Evolutionary conservation across 2,113 vertebrate species (phyloP), one percentile per base, ranked within the genome.

Genomic region (Eonycteris spelaea): DNA sequence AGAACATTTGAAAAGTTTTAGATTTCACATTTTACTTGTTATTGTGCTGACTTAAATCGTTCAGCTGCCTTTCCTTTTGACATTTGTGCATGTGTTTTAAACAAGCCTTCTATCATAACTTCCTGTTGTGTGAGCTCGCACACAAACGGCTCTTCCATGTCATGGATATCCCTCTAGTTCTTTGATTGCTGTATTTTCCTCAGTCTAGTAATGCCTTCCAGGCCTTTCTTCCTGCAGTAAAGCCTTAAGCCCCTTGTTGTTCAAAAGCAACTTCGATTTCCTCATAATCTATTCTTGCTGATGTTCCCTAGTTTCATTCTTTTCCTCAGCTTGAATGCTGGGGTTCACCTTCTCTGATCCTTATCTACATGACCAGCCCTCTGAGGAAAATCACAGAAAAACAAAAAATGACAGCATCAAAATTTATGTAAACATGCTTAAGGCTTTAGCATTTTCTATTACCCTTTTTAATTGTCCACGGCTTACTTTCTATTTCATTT

Each of bases 1-100:
- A 87, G 65, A 91, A 59, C 59, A 63, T 92, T 96, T 84, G 94
- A 65, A 74, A 96, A 92, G 70, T 94, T 96, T 91, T 48, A 18
- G 12, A 70, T 83, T 68, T 95, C 94, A 33, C n/a, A 63, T 74
- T 79, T 73, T 82, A 22, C 86, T 92, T 79, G 67, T 86, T 63
- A 93, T 79, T 51, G 57, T 80, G 45, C 95, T 38, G 35, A 80
- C 45, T 87, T 92, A 57, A 94, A 79, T 86, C 67, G 9, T 48
- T 38, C 7, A 40, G 7, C 85, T 65, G 65, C 74, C n/a, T 96
- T 43, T 95, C 57, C 33, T 74, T 43, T 55, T 38, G 43, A 82
- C n/a, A 67, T 86, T 53, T 70, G 65, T 48, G 15, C 67, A 11
- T 38, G 55, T 19, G 16, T 9, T 95, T 43, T 75, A 26, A 92